Conservation (phyloP, 2,113 vertebrate species). For the Ciconia stormi region DNA sequence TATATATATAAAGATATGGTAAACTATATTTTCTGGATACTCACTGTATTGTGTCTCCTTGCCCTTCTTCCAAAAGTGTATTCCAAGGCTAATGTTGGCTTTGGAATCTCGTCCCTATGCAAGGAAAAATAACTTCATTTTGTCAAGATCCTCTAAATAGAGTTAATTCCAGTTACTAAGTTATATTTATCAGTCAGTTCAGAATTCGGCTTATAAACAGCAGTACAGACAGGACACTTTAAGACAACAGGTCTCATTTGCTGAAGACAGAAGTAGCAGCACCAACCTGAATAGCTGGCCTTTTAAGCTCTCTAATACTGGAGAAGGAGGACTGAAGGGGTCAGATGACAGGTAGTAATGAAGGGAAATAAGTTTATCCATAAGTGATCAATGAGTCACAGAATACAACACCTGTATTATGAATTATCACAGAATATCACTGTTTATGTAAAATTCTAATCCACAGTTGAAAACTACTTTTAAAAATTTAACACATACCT, state of each 20-base stretch:
- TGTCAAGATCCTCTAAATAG: not conserved
- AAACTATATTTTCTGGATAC: slow-evolving; percentile 34
- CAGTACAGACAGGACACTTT: not conserved
- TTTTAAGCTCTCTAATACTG: not conserved
- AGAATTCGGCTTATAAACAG: not conserved
- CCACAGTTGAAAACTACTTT: not conserved
- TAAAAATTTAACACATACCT: slow-evolving; percentile 77
- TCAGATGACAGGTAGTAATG: not conserved
- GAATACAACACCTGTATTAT: not conserved
- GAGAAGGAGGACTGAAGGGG: not conserved
- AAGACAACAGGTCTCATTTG: not conserved
- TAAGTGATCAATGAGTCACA: not conserved
- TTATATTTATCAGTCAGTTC: not conserved
- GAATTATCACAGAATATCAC: not conserved
- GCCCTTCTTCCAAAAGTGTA: slow-evolving; percentile 92
- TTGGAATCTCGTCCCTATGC: slow-evolving; percentile 87
- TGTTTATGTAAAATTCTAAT: not conserved
- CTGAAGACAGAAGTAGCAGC: not conserved
- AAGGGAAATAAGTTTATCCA: not conserved
- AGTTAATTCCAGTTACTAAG: not conserved
- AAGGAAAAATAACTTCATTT: not conserved
- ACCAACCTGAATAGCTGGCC: not conserved
- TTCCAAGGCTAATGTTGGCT: slow-evolving; percentile 92
- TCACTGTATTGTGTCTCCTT: slow-evolving; percentile 87
- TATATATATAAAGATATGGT: not conserved